A percentile compares a stretch with the other conserved stretches of the same genome.
Evolutionary conservation across 2,113 vertebrate genomes (phyloP).

Genomic region (Pluvialis apricaria): DNA sequence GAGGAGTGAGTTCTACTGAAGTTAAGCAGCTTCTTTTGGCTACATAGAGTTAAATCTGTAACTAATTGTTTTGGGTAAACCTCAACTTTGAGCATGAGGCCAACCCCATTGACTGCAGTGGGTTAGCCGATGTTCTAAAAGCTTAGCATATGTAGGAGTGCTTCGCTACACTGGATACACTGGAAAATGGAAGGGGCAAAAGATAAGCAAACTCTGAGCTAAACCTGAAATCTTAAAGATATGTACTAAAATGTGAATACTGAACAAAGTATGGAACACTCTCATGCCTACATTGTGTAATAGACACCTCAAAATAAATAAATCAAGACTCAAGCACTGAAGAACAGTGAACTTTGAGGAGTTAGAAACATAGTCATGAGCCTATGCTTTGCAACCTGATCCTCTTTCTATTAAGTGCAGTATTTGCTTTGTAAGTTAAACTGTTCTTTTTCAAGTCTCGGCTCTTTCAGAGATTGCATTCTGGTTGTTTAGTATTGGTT

Average conservation of each 20-base stretch:
- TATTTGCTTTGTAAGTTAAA: conserved; percentile 4
- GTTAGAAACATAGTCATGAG: not conserved
- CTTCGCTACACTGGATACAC: not conserved
- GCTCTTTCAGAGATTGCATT: not conserved
- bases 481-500: conserved; percentile 8
- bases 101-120: not conserved
- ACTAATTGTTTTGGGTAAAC: not conserved
- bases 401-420: not conserved
- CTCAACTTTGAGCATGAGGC: not conserved
- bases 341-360: not conserved
- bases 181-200: not conserved
- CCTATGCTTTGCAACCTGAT: not conserved
- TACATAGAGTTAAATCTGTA: not conserved
- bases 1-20: not conserved
- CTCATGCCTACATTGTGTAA: not conserved
- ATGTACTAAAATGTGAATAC: not conserved
- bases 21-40: not conserved
- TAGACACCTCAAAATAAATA: not conserved
- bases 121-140: not conserved
- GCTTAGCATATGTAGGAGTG: not conserved
- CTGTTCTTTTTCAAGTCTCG: not conserved
- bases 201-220: not conserved
- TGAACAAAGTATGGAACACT: not conserved
- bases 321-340: not conserved
- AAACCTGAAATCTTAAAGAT: not conserved